Evolutionary conservation across 1,140 invertebrate species (phyloP).

Genomic region (Thaumatotibia leucotreta): DNA sequence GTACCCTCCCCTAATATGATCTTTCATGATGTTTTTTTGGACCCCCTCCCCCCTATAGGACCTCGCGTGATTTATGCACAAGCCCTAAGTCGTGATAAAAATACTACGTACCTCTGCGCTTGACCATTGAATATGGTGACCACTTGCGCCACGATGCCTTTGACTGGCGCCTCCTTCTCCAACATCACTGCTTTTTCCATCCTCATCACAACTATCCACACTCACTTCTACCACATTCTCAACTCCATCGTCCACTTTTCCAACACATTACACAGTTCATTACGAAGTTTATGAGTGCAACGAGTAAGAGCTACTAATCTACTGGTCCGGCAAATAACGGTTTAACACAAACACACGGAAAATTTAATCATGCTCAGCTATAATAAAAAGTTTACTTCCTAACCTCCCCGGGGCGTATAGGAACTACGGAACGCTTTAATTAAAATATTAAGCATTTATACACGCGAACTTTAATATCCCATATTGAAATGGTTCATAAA

Average conservation of each 20-base stretch:
- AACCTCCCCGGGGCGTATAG: neutral
- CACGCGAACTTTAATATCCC: neutral
- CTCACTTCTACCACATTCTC: neutral
- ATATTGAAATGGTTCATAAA: neutral
- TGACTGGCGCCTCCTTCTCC: constrained; percentile 66
- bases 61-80: too few species aligned
- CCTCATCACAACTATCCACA: constrained; percentile 43
- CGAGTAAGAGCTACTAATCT: neutral
- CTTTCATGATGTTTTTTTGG: too few species aligned
- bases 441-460: neutral
- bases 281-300: neutral
- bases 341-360: neutral
- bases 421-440: neutral
- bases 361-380: neutral
- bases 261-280: neutral
- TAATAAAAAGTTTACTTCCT: constrained; percentile 11
- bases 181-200: constrained; percentile 61
- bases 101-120: constrained; percentile 69
- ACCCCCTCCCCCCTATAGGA: too few species aligned
- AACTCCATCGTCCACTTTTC: neutral
- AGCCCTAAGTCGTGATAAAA: too few species aligned
- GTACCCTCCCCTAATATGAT: too few species aligned
- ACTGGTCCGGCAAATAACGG: neutral
- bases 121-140: constrained; percentile 74
- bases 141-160: constrained; percentile 72